phyloP scores from a whole-genome alignment of 2,113 vertebrate genomes.

The Tetrax tetrax region DNA sequence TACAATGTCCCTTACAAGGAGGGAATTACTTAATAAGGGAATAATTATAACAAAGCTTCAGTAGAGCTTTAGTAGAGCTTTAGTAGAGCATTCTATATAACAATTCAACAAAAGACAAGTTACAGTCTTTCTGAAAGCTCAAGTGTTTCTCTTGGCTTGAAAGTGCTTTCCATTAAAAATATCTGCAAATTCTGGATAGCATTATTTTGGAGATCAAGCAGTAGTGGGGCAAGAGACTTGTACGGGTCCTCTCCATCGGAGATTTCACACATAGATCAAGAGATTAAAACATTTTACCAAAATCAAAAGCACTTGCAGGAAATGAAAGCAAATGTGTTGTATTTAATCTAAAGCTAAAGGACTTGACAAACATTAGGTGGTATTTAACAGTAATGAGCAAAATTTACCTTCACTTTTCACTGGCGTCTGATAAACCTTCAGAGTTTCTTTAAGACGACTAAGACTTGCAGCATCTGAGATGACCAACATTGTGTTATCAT shows the following conservation, averaged over 20 bases:
- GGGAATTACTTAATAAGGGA: not conserved
- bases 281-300: not conserved
- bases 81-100: not conserved
- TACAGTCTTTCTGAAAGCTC: not conserved
- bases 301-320: not conserved
- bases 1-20: not conserved
- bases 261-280: not conserved
- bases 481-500: slow-evolving; percentile 19
- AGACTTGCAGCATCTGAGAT: slow-evolving; percentile 19
- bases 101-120: not conserved
- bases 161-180: not conserved
- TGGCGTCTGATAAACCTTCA: slow-evolving; percentile 39
- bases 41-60: not conserved
- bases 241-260: not conserved
- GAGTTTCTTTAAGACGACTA: slow-evolving; percentile 40
- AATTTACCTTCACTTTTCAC: slow-evolving; percentile 55
- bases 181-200: not conserved
- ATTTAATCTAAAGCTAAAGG: not conserved
- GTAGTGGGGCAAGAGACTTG: not conserved
- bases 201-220: not conserved
- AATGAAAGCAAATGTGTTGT: not conserved
- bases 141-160: not conserved
- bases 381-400: not conserved
- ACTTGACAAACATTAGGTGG: not conserved
- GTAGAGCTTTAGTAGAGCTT: not conserved